Evolutionary conservation across 2,888 invertebrate genomes (phyloP), one percentile per base, ranked within the genome.

Genomic region (Panopea generosa): DNA sequence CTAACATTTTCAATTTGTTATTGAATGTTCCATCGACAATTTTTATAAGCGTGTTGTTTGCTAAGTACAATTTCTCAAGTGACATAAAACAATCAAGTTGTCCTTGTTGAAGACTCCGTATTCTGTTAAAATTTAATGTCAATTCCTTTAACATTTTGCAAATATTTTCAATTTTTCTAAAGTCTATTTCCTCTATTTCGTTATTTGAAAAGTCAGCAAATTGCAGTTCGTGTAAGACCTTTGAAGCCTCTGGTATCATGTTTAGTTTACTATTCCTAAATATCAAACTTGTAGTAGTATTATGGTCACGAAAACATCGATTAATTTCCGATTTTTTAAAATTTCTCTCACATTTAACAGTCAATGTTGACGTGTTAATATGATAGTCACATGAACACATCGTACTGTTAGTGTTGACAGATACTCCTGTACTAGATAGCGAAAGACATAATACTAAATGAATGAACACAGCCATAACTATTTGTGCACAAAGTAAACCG

Each of bases 1-100:
- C 2, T n/a, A 56, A 29, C 3, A 3, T 9, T 33, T 29, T 7
- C n/a, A 29, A 33, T 3, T 27, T 33, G 2, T n/a, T 20, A n/a
- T 56, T 56, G 18, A 56, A 56, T 4, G 56, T 38, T 9, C 56
- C 56, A 33, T 56, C 20, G 6, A 29, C 56, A 33, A 56, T 56
- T 4, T 4, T 22, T 2, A 7, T 11, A 20, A 56, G 16, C 2
- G 18, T 29, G 38, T 56, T 56, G 33, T 56, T 56, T 6, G n/a
- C 16, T 4, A 56, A 4, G n/a, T 29, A 18, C 33, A 56, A 9
- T 7, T 29, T 20, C 45, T 45, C 45, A 6, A 45, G 20, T 9
- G 45, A 45, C 3, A 6, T 4, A 45, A 45, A 45, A n/a, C 45
- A 45, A 45, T 45, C 45, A 9, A 45, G 16, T 4, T 18, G 6